Conservation (phyloP, 2,888 invertebrate species). For the Scrobipalpa atriplicella region DNA sequence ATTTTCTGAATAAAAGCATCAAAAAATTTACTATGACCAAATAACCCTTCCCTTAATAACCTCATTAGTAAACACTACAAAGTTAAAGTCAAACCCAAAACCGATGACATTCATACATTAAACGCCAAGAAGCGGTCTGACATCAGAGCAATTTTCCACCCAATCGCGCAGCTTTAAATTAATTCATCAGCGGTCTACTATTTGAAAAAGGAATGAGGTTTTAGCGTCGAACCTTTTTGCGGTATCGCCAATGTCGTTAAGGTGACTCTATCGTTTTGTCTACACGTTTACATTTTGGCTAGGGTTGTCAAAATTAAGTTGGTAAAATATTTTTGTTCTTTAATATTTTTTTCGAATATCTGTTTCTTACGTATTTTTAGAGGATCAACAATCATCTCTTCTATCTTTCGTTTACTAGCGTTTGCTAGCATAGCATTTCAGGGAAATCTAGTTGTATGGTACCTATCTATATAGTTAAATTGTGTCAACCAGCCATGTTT, state of each 20-base stretch:
- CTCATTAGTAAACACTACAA: constrained; percentile 74
- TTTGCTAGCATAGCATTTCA: not conserved
- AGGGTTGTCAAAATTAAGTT: constrained; percentile 14
- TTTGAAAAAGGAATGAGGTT: constrained; percentile 44
- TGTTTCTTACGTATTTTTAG: too few species aligned
- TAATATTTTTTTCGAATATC: too few species aligned
- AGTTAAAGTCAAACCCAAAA: constrained; percentile 68
- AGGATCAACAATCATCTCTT: too few species aligned
- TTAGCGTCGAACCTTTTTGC: constrained; percentile 53
- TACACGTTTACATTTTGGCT: constrained; percentile 5
- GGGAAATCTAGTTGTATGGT: not conserved
- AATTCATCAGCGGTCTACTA: constrained; percentile 66
- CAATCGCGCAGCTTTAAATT: constrained; percentile 72
- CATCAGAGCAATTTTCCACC: constrained; percentile 75
- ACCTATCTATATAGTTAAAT: too few species aligned
- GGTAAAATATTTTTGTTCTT: too few species aligned
- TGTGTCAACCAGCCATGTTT: not conserved
- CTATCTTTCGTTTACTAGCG: too few species aligned
- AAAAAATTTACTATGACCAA: not conserved
- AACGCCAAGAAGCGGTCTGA: constrained; percentile 71
- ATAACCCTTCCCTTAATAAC: constrained; percentile 49
- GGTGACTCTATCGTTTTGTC: constrained; percentile 53
- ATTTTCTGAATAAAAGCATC: too few species aligned
- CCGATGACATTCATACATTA: constrained; percentile 76
- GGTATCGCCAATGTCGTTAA: constrained; percentile 74